Evolutionary conservation across 2,797 vertebrate species (phyloP).

Genomic region (Anguilla obscura): DNA sequence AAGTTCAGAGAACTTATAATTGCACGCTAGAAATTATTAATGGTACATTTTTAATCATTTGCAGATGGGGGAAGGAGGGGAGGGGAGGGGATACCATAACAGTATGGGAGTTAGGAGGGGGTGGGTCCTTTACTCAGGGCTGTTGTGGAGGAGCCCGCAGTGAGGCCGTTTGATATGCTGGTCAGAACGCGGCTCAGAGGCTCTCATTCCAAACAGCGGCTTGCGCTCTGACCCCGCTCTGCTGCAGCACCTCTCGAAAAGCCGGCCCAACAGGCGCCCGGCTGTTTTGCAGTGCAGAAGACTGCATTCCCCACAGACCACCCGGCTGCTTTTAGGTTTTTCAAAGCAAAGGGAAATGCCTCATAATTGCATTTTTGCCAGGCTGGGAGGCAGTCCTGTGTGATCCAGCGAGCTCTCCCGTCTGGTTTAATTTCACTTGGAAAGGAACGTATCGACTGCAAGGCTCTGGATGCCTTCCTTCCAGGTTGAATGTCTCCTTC

Average conservation of each 20-base stretch:
- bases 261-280: conserved; percentile 41
- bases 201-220: conserved; percentile 34
- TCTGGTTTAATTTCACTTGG: conserved; percentile 14
- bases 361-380: conserved; percentile 42
- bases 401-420: conserved; percentile 13
- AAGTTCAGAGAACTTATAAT: conserved; percentile 37
- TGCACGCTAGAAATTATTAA: conserved; percentile 36
- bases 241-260: conserved; percentile 40
- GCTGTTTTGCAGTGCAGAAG: conserved; percentile 40
- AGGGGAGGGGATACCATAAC: neutral
- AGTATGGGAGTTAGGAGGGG: neutral
- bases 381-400: conserved; percentile 22
- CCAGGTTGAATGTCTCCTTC: conserved; percentile 12
- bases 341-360: conserved; percentile 26
- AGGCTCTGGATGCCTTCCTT: neutral
- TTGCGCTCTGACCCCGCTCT: conserved; percentile 41
- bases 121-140: too few relatives aligned
- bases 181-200: conserved; percentile 36
- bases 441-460: conserved; percentile 18
- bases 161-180: conserved; percentile 43
- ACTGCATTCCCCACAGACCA: conserved; percentile 27
- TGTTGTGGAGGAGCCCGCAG: neutral
- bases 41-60: conserved; percentile 39
- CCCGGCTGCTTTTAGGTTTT: conserved; percentile 18
- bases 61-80: conserved; percentile 31